A percentile compares a stretch with the other conserved stretches of the same genome.
These are phyloP conservation scores for Cephus runcator DNA, from an alignment of 2,888 invertebrate species.

Conservation along the genomic window DNA sequence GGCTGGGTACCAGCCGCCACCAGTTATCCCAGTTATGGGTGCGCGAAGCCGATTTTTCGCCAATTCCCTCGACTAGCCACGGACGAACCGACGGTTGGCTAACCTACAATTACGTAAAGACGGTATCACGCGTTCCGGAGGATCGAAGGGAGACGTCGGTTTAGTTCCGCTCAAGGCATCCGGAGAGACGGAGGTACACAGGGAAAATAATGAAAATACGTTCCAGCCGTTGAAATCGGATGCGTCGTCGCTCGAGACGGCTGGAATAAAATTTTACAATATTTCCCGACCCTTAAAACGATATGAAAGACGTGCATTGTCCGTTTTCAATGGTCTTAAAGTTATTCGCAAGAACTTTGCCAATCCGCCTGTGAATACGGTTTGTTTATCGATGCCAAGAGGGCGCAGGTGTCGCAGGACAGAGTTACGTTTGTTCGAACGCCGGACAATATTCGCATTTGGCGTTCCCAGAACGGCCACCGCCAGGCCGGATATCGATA, in stretches of 20 bases:
- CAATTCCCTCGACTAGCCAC: conserved; percentile 30
- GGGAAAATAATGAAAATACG: background rate
- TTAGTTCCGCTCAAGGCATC: background rate
- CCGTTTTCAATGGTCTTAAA: background rate
- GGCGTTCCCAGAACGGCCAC: background rate
- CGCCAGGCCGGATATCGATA: background rate
- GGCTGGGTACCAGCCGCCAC: background rate
- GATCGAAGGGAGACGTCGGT: background rate
- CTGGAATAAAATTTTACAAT: background rate
- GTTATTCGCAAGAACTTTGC: background rate
- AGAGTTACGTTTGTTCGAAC: background rate
- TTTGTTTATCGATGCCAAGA: background rate
- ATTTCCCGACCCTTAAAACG: rapidly evolving
- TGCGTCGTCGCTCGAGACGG: background rate
- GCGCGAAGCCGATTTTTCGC: conserved; percentile 43
- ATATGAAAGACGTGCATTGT: background rate
- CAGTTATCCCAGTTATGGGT: background rate
- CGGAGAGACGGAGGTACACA: background rate
- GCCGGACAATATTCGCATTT: background rate
- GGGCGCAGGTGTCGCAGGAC: background rate
- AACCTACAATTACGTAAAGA: conserved; percentile 63
- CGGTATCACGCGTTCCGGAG: conserved; percentile 15
- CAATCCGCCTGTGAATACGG: background rate
- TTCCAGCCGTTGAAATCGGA: background rate
- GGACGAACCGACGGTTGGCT: conserved; percentile 41